Conservation (phyloP, 2,113 vertebrate genomes). For the Alaudala cheleensis region DNA sequence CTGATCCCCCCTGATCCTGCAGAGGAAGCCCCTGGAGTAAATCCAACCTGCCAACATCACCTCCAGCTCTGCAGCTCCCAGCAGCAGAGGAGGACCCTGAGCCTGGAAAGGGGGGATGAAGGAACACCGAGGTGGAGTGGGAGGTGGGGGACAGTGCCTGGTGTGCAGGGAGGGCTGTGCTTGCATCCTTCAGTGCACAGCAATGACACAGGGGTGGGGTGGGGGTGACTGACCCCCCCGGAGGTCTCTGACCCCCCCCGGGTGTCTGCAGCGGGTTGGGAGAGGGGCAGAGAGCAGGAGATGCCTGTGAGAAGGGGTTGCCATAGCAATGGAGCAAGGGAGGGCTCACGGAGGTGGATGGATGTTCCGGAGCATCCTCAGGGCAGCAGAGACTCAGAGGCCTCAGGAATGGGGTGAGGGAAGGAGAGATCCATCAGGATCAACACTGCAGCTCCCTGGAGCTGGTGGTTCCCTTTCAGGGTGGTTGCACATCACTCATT, state of each 20-base stretch:
- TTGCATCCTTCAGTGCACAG: neutral
- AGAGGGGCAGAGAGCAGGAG: neutral
- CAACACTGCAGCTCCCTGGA: neutral
- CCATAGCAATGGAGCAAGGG: constrained; percentile 53
- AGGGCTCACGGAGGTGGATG: neutral
- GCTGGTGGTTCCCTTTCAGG: neutral
- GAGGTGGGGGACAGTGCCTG: neutral
- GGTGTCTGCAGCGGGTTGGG: neutral
- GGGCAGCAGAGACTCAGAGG: neutral
- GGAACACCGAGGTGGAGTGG: rapidly evolving
- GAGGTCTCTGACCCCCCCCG: neutral
- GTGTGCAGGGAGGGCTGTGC: neutral
- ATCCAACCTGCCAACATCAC: neutral
- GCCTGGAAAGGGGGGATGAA: neutral
- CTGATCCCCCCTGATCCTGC: neutral
- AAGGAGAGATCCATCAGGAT: neutral
- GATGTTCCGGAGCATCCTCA: neutral
- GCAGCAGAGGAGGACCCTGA: neutral
- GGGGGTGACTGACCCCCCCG: neutral
- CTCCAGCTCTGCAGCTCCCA: neutral
- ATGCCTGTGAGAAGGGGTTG: neutral
- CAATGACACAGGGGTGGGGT: neutral
- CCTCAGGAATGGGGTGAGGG: rapidly evolving
- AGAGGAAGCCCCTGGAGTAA: neutral
- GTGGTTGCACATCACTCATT: neutral